phyloP scores from a whole-genome alignment of 2,888 invertebrate species.

The Nomada flava region DNA sequence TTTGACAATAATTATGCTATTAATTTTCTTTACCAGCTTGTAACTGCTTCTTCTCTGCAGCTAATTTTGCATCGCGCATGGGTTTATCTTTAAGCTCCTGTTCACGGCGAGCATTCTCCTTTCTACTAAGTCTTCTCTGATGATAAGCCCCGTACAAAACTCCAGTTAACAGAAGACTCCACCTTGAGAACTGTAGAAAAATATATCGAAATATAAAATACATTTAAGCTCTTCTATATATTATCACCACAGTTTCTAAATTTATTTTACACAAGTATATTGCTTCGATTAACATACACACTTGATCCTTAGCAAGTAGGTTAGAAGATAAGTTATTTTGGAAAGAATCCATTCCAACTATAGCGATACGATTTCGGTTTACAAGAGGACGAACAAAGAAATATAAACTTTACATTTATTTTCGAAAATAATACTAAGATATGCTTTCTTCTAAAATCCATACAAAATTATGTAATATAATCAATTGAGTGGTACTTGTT shows the following conservation, averaged over 20 bases:
- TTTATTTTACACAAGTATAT: not conserved
- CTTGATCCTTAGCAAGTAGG: too few species aligned
- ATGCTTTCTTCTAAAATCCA: constrained; percentile 7
- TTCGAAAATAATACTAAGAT: not conserved
- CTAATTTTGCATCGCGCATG: constrained; percentile 89
- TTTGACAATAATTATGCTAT: not conserved
- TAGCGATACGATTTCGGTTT: too few species aligned
- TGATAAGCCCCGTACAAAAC: constrained; percentile 91
- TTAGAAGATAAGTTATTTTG: too few species aligned
- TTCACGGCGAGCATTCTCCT: constrained; percentile 88
- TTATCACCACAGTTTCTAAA: not conserved
- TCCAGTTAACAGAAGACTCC: constrained; percentile 91
- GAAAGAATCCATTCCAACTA: too few species aligned
- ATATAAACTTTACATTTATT: not conserved
- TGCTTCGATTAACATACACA: too few species aligned
- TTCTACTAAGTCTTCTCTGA: constrained; percentile 89
- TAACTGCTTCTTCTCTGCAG: constrained; percentile 87
- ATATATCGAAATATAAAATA: not conserved
- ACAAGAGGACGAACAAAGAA: not conserved
- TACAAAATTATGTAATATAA: constrained; percentile 67
- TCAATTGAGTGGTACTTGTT: constrained; percentile 4
- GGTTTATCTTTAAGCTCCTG: constrained; percentile 89
- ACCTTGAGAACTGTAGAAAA: constrained; percentile 89
- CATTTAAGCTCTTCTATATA: not conserved
- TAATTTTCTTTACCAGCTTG: constrained; percentile 11